These are phyloP conservation scores for Scophthalmus maximus DNA, from an alignment of 2,113 vertebrate genomes.

Conservation along the genomic window DNA sequence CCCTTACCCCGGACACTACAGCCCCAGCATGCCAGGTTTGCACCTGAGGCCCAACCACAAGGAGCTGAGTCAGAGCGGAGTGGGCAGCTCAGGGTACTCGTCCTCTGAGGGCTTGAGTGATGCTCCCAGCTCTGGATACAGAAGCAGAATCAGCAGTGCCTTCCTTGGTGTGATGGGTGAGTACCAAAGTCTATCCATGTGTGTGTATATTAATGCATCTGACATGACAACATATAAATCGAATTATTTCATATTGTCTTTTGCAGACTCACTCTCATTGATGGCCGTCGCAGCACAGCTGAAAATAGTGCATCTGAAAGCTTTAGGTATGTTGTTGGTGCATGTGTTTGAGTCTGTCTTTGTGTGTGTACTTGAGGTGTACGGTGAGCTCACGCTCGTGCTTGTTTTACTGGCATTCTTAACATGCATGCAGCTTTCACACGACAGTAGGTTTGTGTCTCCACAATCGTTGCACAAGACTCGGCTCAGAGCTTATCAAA, in stretches of 20 bases:
- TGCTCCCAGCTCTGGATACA: slow-evolving; percentile 8
- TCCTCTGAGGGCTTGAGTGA: slow-evolving; percentile 67
- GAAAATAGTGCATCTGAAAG: slow-evolving; percentile 25
- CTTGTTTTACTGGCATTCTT: no score
- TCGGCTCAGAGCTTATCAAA: slow-evolving; percentile 26
- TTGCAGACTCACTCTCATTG: slow-evolving; percentile 27
- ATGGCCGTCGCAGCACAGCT: not conserved
- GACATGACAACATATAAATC: not conserved
- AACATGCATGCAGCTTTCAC: not conserved
- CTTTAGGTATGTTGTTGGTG: slow-evolving; percentile 35
- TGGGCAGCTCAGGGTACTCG: slow-evolving; percentile 80
- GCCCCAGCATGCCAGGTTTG: slow-evolving; percentile 23
- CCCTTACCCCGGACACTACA: not conserved
- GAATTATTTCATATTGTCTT: not conserved
- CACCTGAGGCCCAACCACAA: slow-evolving; percentile 34
- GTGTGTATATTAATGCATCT: not conserved
- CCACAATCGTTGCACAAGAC: slow-evolving; percentile 28
- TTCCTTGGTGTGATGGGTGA: slow-evolving; percentile 39
- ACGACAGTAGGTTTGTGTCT: slow-evolving; percentile 10
- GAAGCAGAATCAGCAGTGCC: slow-evolving; percentile 26
- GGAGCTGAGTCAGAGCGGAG: slow-evolving; percentile 29
- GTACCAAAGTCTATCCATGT: not conserved
- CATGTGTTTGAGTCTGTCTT: not conserved
- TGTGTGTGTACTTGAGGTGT: not conserved
- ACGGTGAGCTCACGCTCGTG: no score